Evolutionary conservation across 2,888 invertebrate species (phyloP).

Genomic region (Diachrysia chrysitis): DNA sequence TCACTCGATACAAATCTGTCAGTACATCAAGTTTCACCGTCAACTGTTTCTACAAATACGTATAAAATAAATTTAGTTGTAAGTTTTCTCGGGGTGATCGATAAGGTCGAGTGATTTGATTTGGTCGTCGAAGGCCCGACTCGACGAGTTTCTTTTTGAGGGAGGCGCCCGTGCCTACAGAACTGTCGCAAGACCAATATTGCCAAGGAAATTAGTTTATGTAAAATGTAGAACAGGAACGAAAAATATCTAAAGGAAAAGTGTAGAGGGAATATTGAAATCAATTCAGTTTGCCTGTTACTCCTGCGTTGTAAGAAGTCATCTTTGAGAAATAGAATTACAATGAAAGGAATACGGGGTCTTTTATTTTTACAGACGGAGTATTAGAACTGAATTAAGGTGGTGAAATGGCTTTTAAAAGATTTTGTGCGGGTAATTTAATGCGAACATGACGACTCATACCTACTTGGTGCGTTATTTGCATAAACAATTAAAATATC

Average conservation of each 20-base stretch:
- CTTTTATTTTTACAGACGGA: conserved; percentile 48
- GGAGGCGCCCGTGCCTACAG: conserved; percentile 83
- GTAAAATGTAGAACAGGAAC: conserved; percentile 88
- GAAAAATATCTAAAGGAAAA: conserved; percentile 85
- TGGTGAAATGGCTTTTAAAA: conserved; percentile 18
- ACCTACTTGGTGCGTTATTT: conserved; percentile 56
- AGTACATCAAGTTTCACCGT: conserved; percentile 38
- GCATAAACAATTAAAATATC: conserved; percentile 77
- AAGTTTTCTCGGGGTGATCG: conserved; percentile 84
- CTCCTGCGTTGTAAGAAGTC: conserved; percentile 73
- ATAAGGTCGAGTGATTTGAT: conserved; percentile 88
- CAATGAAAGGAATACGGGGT: conserved; percentile 58
- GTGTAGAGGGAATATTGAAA: conserved; percentile 83
- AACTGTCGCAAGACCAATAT: conserved; percentile 88
- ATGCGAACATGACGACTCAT: conserved; percentile 35
- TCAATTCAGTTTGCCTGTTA: conserved; percentile 80
- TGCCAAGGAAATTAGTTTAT: conserved; percentile 89
- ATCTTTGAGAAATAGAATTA: conserved; percentile 73
- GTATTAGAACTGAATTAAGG: conserved; percentile 45
- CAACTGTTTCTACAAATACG: conserved; percentile 65
- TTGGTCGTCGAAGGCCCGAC: conserved; percentile 82
- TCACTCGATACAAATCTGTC: conserved; percentile 47
- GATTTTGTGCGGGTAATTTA: conserved; percentile 21
- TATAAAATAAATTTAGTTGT: conserved; percentile 82
- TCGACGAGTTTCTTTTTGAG: conserved; percentile 84